These are phyloP conservation scores for Chiloscyllium plagiosum DNA, from an alignment of 2,113 vertebrate genomes.

Conservation along the genomic window DNA sequence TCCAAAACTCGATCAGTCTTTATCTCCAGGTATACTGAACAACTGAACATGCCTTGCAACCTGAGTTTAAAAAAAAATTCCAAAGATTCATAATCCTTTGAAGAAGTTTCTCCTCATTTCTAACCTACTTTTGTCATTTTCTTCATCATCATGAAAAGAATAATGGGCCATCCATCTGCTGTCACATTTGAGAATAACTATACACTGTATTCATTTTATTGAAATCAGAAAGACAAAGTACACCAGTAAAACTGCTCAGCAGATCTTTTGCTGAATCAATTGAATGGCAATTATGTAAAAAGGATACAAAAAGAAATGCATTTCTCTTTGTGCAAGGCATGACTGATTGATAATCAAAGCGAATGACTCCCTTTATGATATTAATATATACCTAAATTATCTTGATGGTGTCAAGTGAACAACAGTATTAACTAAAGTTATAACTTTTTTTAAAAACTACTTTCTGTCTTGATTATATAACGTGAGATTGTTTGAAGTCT, in stretches of 20 bases:
- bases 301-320: background rate
- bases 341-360: background rate
- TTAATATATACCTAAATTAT: background rate
- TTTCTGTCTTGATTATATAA: background rate
- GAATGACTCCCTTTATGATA: background rate
- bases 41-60: background rate
- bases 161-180: background rate
- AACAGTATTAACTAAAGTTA: background rate
- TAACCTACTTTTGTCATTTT: background rate
- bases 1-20: background rate
- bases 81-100: background rate
- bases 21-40: background rate
- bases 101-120: background rate
- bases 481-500: background rate
- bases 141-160: background rate
- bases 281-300: constrained; percentile 7
- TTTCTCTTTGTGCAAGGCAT: background rate
- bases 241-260: background rate
- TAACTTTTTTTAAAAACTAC: background rate
- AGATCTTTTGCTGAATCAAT: background rate
- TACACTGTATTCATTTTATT: background rate
- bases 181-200: constrained; percentile 6
- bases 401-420: background rate
- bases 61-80: background rate
- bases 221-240: background rate